Evolutionary conservation across 64 coral and sea anemone species (phyloP), one percentile per base, ranked within the genome.

Genomic region (Porites lutea): DNA sequence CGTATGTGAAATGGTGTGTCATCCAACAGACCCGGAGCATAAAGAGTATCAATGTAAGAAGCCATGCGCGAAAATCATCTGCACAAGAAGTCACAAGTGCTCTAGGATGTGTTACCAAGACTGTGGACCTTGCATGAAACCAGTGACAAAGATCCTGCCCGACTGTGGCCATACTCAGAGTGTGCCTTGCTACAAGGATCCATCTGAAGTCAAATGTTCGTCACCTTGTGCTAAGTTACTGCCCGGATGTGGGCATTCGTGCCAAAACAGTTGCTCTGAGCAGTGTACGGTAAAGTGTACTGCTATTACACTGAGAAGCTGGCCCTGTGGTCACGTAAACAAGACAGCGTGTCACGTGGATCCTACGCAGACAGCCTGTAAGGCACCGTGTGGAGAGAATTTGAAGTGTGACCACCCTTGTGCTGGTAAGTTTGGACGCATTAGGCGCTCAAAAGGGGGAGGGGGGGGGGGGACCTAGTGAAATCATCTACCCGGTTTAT

Each of bases 1-100:
- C 76, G 83, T 90, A 67, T 96, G 89, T 81, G 60, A 48, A 45
- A 92, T 88, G 94, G 76, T 67, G 2, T 94, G 86, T 45, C 86
- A 89, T 77, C 85, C 89, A 4, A 68, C 44, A 21, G 89, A 92
- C 43, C 95, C 82, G 2, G 7, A 92, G 15, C 89, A 92, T 27
- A 14, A 78, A 44, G 59, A 85, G 61, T 92, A 92, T 62, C 19
- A 48, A 58, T 92, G 94, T 51, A 19, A 51, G 0, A 88, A 92
- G 54, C 77, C 78, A 18, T 92, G 86, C 60, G 47, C 78, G 3
- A 82, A 85, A 44, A 57, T 50, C 10, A 16, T 89, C 16, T 96
- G 89, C 11, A 22, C 75, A 5, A 49, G 12, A 13, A 82, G 69
- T n/a, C 95, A 97, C 44, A 88, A 77, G 13, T 97, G 95, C 52